A percentile compares a stretch with the other conserved stretches of the same genome.
These are phyloP conservation scores for Distichodus sexfasciatus DNA, from an alignment of 2,797 vertebrate species.

Conservation along the genomic window DNA sequence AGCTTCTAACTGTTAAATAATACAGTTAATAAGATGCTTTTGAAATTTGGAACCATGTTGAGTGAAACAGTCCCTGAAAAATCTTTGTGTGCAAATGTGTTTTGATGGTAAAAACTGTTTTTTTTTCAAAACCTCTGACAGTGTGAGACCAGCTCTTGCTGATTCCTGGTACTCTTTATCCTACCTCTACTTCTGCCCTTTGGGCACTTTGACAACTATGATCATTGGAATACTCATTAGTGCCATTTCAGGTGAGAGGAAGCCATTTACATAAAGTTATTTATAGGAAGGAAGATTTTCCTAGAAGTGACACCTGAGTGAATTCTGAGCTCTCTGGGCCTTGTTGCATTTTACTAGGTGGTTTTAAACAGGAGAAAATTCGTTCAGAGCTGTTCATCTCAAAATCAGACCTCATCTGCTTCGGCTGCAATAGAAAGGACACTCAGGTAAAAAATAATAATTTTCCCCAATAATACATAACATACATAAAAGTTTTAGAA, in stretches of 20 bases:
- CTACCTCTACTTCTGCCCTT: constrained; percentile 72
- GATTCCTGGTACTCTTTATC: constrained; percentile 80
- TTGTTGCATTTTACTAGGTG: constrained; percentile 59
- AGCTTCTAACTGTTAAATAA: too few species aligned
- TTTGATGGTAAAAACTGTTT: not conserved
- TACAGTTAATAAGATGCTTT: too few species aligned
- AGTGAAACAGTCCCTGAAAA: too few species aligned
- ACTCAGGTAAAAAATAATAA: constrained; percentile 60
- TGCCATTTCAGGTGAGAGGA: constrained; percentile 67
- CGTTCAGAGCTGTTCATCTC: constrained; percentile 68
- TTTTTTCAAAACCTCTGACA: constrained; percentile 38
- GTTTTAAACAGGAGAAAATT: constrained; percentile 68
- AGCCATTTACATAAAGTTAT: not conserved
- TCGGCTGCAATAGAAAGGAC: constrained; percentile 42
- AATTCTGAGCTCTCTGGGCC: not conserved
- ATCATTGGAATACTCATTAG: constrained; percentile 68
- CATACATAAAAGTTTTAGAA: too few species aligned
- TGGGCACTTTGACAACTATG: constrained; percentile 68
- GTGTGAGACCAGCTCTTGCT: constrained; percentile 68
- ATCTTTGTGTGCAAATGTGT: too few species aligned
- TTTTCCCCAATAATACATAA: not conserved
- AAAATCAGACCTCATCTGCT: constrained; percentile 69
- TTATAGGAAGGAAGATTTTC: too few species aligned
- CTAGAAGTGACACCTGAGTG: not conserved
- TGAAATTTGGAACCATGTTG: too few species aligned